Evolutionary conservation across 2,113 vertebrate genomes (phyloP).

Genomic region (Campylomormyrus tamandua): DNA sequence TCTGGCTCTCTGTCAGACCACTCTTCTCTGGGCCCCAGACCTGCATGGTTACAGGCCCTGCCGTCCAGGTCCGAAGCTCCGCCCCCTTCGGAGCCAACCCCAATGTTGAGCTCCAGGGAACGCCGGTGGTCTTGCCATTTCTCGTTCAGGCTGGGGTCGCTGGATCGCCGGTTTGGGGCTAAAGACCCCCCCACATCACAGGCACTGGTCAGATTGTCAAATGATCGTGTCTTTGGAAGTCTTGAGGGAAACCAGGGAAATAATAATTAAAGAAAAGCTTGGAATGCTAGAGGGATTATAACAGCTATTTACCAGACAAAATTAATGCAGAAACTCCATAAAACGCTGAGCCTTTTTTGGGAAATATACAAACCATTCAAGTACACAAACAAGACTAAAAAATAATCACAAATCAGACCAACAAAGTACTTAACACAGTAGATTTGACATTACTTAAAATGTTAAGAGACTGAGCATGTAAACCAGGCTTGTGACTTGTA

Average conservation of each 20-base stretch:
- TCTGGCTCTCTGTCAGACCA: constrained; percentile 35
- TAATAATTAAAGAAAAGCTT: background rate
- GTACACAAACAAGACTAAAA: background rate
- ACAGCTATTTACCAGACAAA: background rate
- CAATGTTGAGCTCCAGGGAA: constrained; percentile 80
- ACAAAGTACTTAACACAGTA: background rate
- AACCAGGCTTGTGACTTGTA: background rate
- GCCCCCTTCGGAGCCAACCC: constrained; percentile 59
- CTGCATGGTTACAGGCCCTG: constrained; percentile 33
- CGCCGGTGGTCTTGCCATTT: constrained; percentile 95
- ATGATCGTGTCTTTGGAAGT: constrained; percentile 90
- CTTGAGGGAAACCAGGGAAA: constrained; percentile 46
- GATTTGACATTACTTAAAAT: background rate
- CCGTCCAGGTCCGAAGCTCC: constrained; percentile 53
- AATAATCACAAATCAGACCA: background rate
- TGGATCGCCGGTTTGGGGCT: constrained; percentile 79
- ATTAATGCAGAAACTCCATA: background rate
- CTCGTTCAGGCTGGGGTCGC: constrained; percentile 90
- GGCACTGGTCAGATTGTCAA: constrained; percentile 85
- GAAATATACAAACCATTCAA: background rate
- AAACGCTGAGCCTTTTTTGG: background rate
- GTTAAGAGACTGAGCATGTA: background rate
- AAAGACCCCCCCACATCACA: constrained; percentile 74
- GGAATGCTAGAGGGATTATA: background rate
- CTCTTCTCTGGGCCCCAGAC: constrained; percentile 33